Percentiles rank a stretch among this genome's conserved stretches.
phyloP scores from a whole-genome alignment of 30 jellyfish, hydroid and myxozoan genomes.

The Aurelia aurita region DNA sequence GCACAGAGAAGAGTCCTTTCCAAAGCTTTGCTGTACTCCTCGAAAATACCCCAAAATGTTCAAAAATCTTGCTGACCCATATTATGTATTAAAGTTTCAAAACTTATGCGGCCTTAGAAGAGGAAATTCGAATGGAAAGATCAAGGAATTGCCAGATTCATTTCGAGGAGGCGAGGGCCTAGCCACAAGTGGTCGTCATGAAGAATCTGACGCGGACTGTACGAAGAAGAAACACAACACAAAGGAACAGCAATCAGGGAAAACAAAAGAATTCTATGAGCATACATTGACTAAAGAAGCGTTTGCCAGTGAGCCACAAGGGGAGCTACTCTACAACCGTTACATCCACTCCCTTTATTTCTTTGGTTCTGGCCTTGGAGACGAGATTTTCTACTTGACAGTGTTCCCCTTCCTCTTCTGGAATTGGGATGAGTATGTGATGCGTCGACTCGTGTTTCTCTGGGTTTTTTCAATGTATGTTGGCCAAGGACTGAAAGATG shows the following conservation, averaged over 20 bases:
- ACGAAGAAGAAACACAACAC: not conserved
- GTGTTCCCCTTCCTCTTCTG: constrained; percentile 90
- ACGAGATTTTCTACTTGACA: constrained; percentile 88
- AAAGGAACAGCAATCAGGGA: not conserved
- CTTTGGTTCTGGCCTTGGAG: constrained; percentile 95
- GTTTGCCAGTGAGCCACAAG: constrained; percentile 49
- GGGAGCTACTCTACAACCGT: constrained; percentile 84
- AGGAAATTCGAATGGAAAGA: constrained; percentile 50
- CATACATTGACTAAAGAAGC: constrained; percentile 45
- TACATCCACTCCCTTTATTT: constrained; percentile 77
- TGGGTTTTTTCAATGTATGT: constrained; percentile 96
- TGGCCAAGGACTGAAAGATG: constrained; percentile 94
- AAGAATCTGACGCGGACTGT: constrained; percentile 8
- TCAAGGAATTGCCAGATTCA: constrained; percentile 12
- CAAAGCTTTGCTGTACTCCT: too few species aligned
- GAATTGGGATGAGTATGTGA: constrained; percentile 94
- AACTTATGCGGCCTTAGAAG: constrained; percentile 83
- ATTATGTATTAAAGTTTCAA: constrained; percentile 84
- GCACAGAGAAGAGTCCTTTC: too few species aligned
- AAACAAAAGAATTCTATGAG: constrained; percentile 23
- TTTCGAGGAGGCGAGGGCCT: constrained; percentile 58
- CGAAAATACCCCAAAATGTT: constrained; percentile 55
- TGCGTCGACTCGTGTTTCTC: constrained; percentile 82
- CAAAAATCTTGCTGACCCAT: constrained; percentile 78
- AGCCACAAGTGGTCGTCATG: constrained; percentile 9